phyloP scores from a whole-genome alignment of 2,888 invertebrate species.

The Cephus pygmeus region DNA sequence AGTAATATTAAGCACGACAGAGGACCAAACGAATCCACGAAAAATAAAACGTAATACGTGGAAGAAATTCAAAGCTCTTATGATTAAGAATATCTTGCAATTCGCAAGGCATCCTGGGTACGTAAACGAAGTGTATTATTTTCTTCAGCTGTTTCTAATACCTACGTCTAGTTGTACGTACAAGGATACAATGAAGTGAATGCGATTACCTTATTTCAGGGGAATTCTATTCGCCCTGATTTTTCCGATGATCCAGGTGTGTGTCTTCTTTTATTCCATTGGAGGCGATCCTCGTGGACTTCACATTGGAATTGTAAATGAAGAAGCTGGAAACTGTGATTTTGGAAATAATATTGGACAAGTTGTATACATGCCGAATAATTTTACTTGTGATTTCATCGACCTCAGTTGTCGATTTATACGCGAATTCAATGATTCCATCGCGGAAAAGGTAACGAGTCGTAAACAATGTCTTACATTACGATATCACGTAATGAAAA shows the following conservation, averaged over 20 bases:
- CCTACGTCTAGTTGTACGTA: not conserved
- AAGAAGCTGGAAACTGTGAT: conserved; percentile 72
- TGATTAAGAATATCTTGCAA: conserved; percentile 78
- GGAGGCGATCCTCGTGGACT: conserved; percentile 81
- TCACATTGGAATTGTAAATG: conserved; percentile 81
- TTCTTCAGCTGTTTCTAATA: not conserved
- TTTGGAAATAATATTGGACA: conserved; percentile 61
- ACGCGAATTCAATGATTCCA: conserved; percentile 69
- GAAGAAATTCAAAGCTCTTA: conserved; percentile 71
- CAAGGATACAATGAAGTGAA: not conserved
- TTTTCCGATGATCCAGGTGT: conserved; percentile 84
- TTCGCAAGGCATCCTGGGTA: conserved; percentile 79
- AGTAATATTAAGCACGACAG: conserved; percentile 18
- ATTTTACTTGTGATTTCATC: conserved; percentile 68
- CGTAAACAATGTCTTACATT: not conserved
- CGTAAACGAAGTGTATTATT: conserved; percentile 42
- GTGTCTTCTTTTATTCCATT: conserved; percentile 83
- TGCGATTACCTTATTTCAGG: conserved; percentile 67
- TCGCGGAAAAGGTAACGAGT: conserved; percentile 67
- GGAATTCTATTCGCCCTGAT: conserved; percentile 83
- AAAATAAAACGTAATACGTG: not conserved
- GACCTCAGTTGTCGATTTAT: conserved; percentile 75
- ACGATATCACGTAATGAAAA: not conserved
- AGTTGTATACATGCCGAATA: conserved; percentile 58
- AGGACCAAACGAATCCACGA: not conserved